These are phyloP conservation scores for Austrolebias charrua DNA, from an alignment of 2,797 vertebrate genomes.

Conservation along the genomic window DNA sequence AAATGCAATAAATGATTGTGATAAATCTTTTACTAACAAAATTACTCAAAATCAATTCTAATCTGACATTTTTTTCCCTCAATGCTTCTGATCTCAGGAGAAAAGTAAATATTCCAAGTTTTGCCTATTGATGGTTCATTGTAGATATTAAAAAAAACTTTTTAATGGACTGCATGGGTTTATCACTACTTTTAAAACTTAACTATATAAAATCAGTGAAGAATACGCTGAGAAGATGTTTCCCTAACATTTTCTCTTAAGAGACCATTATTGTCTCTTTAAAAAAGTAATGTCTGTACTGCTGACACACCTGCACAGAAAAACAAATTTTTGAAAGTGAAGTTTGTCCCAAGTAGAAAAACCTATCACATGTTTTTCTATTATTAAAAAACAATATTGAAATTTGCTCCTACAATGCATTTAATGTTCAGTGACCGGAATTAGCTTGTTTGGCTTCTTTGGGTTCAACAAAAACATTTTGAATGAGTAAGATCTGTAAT, in stretches of 20 bases:
- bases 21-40: not conserved
- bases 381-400: too few species aligned
- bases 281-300: not conserved
- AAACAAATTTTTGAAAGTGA: not conserved
- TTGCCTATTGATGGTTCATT: not conserved
- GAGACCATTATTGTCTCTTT: not conserved
- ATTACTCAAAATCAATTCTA: not conserved
- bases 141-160: not conserved
- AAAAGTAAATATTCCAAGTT: not conserved
- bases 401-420: too few species aligned
- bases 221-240: not conserved
- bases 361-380: too few species aligned
- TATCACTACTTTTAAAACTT: not conserved
- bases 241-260: not conserved
- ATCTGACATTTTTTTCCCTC: not conserved
- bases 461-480: too few species aligned
- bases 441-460: too few species aligned
- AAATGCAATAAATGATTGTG: not conserved
- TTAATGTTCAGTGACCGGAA: too few species aligned
- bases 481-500: too few species aligned
- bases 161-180: not conserved
- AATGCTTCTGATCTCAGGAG: not conserved
- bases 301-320: not conserved
- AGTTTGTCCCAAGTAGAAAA: too few species aligned
- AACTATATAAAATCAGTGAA: not conserved